Percentiles rank a stretch among this genome's conserved stretches.
phyloP scores from a whole-genome alignment of 2,888 invertebrate species.

The Creontiades dilutus region DNA sequence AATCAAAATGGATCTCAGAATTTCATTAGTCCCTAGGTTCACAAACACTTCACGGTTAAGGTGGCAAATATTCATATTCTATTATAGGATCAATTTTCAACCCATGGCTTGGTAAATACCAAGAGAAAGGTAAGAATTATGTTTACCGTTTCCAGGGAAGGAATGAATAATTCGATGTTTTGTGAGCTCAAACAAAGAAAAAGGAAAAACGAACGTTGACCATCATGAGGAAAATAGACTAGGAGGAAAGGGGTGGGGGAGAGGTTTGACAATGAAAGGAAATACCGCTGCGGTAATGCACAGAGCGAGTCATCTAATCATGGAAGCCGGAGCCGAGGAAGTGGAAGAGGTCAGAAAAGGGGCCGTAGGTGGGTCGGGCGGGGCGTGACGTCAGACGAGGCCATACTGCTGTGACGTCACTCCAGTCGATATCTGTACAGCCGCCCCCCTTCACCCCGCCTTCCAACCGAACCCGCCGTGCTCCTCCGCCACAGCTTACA shows the following conservation, averaged over 20 bases:
- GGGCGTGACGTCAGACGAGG: conserved; percentile 64
- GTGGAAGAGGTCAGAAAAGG: conserved; percentile 33
- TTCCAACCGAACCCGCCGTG: background rate
- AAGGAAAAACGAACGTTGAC: background rate
- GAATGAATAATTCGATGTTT: conserved; percentile 10
- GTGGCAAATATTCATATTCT: no score
- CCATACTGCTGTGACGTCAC: conserved; percentile 68
- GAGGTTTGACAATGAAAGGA: conserved; percentile 43
- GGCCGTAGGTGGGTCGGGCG: background rate
- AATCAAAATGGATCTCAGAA: no score
- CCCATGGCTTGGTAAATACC: no score
- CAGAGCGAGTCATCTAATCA: conserved; percentile 53
- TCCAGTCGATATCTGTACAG: conserved; percentile 61
- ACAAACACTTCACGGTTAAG: no score
- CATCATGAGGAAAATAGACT: background rate
- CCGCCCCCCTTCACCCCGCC: background rate
- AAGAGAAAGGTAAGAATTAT: background rate
- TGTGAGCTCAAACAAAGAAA: background rate
- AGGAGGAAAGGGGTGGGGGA: background rate
- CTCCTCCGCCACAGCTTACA: conserved; percentile 10
- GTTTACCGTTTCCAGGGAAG: background rate
- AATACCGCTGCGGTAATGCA: conserved; percentile 50
- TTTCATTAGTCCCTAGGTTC: no score
- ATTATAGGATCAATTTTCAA: no score
- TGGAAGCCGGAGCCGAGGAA: conserved; percentile 47